These are phyloP conservation scores for Drosophila mayri DNA, from an alignment of 1,140 invertebrate genomes.

Conservation along the genomic window DNA sequence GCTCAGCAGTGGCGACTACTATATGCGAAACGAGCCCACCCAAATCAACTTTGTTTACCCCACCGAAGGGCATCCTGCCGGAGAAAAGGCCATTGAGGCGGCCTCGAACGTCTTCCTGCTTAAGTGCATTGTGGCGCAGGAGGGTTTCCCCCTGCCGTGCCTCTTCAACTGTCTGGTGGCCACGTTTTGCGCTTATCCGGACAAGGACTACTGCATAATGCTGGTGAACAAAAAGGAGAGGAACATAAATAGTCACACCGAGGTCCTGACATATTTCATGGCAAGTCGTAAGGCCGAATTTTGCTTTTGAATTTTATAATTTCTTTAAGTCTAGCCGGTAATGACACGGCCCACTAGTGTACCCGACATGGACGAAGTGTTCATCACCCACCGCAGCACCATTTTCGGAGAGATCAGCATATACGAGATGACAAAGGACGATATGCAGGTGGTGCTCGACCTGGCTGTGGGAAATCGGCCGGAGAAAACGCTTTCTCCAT, in stretches of 20 bases:
- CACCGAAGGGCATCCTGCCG: neutral
- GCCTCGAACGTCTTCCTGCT: slow-evolving; percentile 66
- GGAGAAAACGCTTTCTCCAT: fast-evolving
- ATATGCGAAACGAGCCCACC: slow-evolving; percentile 21
- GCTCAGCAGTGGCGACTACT: slow-evolving; percentile 35
- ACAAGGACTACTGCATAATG: slow-evolving; percentile 74
- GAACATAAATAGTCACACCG: slow-evolving; percentile 12
- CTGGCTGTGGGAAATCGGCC: neutral
- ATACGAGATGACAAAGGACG: slow-evolving; percentile 39
- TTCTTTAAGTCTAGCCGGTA: slow-evolving; percentile 35
- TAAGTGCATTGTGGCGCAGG: slow-evolving; percentile 38
- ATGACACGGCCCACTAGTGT: slow-evolving; percentile 33
- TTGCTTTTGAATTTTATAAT: neutral
- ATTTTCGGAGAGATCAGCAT: slow-evolving; percentile 66
- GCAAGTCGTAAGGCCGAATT: slow-evolving; percentile 13
- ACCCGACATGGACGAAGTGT: slow-evolving; percentile 36
- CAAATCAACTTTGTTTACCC: slow-evolving; percentile 33
- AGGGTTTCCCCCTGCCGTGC: slow-evolving; percentile 45
- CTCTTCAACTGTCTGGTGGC: slow-evolving; percentile 44
- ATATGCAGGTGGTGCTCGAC: slow-evolving; percentile 9
- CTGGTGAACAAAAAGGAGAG: slow-evolving; percentile 6
- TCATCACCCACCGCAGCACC: slow-evolving; percentile 65
- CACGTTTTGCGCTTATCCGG: slow-evolving; percentile 68
- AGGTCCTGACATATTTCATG: slow-evolving; percentile 68
- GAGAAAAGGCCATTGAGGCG: neutral